Percentiles rank a stretch among this genome's conserved stretches.
Evolutionary conservation across 2,888 invertebrate genomes (phyloP).

Genomic region (Torymus auratus): DNA sequence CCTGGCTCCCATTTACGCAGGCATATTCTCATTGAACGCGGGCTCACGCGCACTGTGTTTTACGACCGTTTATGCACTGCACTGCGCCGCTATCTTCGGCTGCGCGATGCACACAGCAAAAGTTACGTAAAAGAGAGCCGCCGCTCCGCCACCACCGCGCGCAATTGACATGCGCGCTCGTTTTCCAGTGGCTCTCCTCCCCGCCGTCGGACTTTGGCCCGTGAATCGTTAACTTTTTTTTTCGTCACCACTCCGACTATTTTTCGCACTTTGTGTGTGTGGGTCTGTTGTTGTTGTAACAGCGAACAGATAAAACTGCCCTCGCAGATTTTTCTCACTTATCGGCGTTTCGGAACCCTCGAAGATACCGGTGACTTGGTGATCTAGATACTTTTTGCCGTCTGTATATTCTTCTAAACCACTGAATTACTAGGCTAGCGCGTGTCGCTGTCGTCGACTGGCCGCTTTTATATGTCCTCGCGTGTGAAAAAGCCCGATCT

Average conservation of each 20-base stretch:
- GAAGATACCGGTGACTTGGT: neutral
- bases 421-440: constrained; percentile 6
- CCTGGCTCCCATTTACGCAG: constrained; percentile 27
- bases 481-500: constrained; percentile 2
- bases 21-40: constrained; percentile 22
- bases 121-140: constrained; percentile 45
- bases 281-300: no score
- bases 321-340: no score
- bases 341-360: no score
- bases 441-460: neutral
- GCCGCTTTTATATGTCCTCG: constrained; percentile 1
- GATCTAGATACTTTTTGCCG: neutral
- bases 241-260: neutral
- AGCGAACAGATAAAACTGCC: no score
- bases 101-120: neutral
- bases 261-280: neutral
- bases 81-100: neutral
- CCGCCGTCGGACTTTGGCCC: neutral
- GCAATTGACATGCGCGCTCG: constrained; percentile 29
- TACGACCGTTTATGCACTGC: constrained; percentile 14
- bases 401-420: neutral
- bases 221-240: neutral
- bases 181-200: constrained; percentile 31
- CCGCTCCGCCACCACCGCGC: no score
- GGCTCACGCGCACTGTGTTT: neutral